These are phyloP conservation scores for Spodoptera littoralis DNA, from an alignment of 2,888 invertebrate genomes.

Conservation along the genomic window DNA sequence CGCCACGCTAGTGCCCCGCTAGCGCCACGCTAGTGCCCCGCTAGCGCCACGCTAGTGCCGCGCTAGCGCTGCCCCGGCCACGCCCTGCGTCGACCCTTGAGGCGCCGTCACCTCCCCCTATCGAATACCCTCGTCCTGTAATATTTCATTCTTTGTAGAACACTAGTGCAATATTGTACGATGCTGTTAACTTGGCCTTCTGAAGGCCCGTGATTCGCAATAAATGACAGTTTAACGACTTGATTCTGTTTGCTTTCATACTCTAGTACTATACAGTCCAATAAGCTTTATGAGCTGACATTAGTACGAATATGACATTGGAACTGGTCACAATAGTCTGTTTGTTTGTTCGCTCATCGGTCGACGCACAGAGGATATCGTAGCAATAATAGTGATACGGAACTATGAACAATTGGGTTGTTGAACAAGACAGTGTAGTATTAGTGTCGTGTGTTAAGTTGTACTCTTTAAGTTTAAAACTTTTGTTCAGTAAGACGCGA, in stretches of 20 bases:
- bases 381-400: conserved; percentile 62
- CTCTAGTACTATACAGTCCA: conserved; percentile 15
- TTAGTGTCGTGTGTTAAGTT: conserved; percentile 59
- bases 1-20: conserved; percentile 5
- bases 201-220: conserved; percentile 40
- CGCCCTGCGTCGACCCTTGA: conserved; percentile 36
- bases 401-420: conserved; percentile 45
- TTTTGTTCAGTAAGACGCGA: conserved; percentile 58
- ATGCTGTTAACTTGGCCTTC: conserved; percentile 32
- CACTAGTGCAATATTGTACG: conserved; percentile 40
- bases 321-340: conserved; percentile 15
- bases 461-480: conserved; percentile 57
- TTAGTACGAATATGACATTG: conserved; percentile 1
- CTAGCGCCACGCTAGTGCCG: not conserved
- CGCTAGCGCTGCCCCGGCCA: not conserved
- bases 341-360: conserved; percentile 33
- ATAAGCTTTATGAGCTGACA: conserved; percentile 10
- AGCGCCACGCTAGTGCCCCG: not conserved
- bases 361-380: conserved; percentile 49
- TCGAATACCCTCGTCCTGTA: conserved; percentile 32
- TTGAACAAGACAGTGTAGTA: conserved; percentile 56
- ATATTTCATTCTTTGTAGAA: conserved; percentile 45
- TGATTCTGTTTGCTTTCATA: conserved; percentile 47
- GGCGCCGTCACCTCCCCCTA: conserved; percentile 10
- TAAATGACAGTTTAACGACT: conserved; percentile 50